phyloP scores from a whole-genome alignment of 2,888 invertebrate species.

The Dorcus hopei region DNA sequence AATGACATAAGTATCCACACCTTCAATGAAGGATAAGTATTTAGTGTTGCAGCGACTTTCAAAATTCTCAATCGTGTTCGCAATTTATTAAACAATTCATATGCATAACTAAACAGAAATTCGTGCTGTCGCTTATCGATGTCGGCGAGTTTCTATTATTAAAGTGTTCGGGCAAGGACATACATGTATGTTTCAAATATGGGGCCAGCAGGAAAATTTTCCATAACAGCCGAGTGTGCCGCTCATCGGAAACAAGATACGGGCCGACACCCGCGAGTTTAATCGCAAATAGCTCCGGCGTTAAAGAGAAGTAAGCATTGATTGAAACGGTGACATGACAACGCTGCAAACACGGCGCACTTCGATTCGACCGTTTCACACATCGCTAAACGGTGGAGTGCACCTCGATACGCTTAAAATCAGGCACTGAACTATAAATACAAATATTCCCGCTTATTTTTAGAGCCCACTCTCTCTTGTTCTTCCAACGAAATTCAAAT shows the following conservation, averaged over 20 bases:
- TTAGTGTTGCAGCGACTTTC: no score
- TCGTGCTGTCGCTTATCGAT: not conserved
- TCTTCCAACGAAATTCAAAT: no score
- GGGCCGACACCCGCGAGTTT: not conserved
- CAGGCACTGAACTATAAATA: constrained; percentile 24
- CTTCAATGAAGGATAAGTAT: no score
- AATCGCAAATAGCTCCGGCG: constrained; percentile 2
- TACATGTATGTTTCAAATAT: not conserved
- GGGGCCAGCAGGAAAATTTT: not conserved
- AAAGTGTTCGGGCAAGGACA: not conserved
- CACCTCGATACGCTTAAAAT: constrained; percentile 21
- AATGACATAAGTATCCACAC: no score
- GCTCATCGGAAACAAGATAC: constrained; percentile 13
- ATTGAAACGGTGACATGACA: constrained; percentile 25
- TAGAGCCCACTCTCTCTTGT: no score
- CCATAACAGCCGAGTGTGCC: constrained; percentile 8
- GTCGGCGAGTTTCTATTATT: not conserved
- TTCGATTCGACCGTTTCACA: constrained; percentile 15
- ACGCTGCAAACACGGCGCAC: constrained; percentile 18
- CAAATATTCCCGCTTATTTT: constrained; percentile 16
- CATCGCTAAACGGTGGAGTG: constrained; percentile 23
- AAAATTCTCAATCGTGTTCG: no score
- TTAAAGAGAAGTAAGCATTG: constrained; percentile 19
- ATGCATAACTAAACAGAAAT: not conserved
- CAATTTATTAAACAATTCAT: no score